A percentile compares a stretch with the other conserved stretches of the same genome.
Conservation (phyloP, 53 echinoderm and acorn worm species). For the Echinometra lucunter region DNA sequence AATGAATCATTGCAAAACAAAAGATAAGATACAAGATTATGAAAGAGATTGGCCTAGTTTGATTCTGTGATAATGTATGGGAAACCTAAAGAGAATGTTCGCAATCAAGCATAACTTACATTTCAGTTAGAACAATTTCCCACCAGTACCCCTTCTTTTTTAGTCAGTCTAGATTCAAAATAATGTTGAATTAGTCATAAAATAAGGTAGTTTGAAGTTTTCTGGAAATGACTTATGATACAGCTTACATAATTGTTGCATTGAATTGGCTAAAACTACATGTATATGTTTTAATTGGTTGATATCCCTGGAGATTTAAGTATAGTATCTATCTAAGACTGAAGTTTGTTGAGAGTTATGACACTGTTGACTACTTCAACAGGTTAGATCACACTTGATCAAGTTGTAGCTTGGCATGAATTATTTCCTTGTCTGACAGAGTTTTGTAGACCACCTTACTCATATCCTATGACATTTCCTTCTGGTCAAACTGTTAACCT, state of each 20-base stretch:
- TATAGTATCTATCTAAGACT: no score
- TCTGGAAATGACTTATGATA: no score
- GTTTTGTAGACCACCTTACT: slow-evolving; percentile 32
- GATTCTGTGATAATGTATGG: not conserved
- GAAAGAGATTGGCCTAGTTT: not conserved
- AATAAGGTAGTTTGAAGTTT: no score
- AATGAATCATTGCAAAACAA: not conserved
- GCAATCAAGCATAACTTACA: no score
- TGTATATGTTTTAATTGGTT: not conserved
- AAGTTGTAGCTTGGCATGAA: not conserved
- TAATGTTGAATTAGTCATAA: no score
- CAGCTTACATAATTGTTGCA: no score
- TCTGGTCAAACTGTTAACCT: not conserved
- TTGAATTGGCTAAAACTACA: no score
- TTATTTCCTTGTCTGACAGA: slow-evolving; percentile 15
- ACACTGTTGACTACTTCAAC: not conserved
- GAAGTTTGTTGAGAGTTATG: not conserved
- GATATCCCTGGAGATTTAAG: not conserved
- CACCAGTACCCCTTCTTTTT: no score
- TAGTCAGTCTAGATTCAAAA: no score
- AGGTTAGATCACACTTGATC: not conserved
- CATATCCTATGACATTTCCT: slow-evolving; percentile 52
- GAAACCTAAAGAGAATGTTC: not conserved
- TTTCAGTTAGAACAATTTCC: no score
- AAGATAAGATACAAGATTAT: not conserved